phyloP scores from a whole-genome alignment of 1,140 invertebrate genomes.

The Scaptomyza pallida region DNA sequence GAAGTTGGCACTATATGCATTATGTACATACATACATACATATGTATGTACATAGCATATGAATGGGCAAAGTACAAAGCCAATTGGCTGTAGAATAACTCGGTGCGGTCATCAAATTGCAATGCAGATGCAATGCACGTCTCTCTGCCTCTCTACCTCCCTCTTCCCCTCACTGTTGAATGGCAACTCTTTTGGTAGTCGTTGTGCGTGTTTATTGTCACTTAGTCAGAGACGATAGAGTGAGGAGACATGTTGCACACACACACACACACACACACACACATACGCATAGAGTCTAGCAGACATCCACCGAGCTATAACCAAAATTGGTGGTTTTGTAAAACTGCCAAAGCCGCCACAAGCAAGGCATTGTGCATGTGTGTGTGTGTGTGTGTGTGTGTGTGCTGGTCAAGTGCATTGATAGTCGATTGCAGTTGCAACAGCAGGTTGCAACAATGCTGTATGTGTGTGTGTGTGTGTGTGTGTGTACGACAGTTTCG shows the following conservation, averaged over 20 bases:
- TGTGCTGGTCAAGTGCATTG: constrained; percentile 60
- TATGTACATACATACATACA: constrained; percentile 3
- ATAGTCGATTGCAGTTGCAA: constrained; percentile 71
- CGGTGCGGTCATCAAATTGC: constrained; percentile 45
- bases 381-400: background rate
- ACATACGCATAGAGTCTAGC: constrained; percentile 9
- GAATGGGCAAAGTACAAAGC: constrained; percentile 13
- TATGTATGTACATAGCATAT: background rate
- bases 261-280: background rate
- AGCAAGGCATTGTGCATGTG: constrained; percentile 22
- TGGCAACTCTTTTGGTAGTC: constrained; percentile 52
- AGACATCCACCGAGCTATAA: constrained; percentile 49
- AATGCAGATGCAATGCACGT: constrained; percentile 48
- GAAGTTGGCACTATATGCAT: constrained; percentile 17
- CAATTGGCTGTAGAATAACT: constrained; percentile 43
- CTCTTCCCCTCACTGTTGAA: constrained; percentile 1
- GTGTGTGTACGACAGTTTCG: constrained; percentile 45
- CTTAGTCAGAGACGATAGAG: constrained; percentile 21
- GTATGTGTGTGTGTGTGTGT: constrained; percentile 17
- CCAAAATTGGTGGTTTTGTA: constrained; percentile 80
- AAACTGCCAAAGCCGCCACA: constrained; percentile 61
- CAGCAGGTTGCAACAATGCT: constrained; percentile 52
- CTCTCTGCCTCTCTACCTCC: background rate
- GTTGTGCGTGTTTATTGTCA: constrained; percentile 53
- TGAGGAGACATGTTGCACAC: background rate